Evolutionary conservation across 2,797 vertebrate genomes (phyloP), one percentile per base, ranked within the genome.

Genomic region (Hoplostethus mediterraneus): DNA sequence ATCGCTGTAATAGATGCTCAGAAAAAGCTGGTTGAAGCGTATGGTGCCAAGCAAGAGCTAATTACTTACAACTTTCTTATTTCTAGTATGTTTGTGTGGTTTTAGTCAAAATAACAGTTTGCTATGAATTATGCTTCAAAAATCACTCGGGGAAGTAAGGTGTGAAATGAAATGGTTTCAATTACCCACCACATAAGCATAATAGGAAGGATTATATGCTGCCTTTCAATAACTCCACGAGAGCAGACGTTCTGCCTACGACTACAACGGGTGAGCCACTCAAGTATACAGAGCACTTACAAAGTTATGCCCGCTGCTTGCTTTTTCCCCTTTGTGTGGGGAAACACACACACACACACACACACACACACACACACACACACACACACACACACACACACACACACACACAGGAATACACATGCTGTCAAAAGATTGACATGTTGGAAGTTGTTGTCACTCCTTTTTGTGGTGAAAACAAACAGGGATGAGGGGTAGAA

Each of bases 381-480:
- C 67, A 78, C 63, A 77, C 36, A 73, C 57, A 73, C 59, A 66
- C 30, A 80, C 51, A 57, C 6, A 28, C 71, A 59, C 45, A 57
- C 59, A 67, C 30, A 80, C 51, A 57, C 6, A 28, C 71, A 59
- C 40, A 57, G 12, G 57, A 70, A 78, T 67, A 78, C 30, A 73
- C 57, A 73, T 36, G 44, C 70, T 75, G 63, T 70, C 42, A 45
- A 38, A 38, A 62, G 74, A 53, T 14, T 69, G 57, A 66, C 54
- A 56, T 65, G 31, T 5, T n/a, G 31, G 44, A 49, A 49, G 63
- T 73, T 61, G 66, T 31, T 63, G 53, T 69, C 63, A 67, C 52
- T 52, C n/a, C 57, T 69, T 81, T 65, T 63, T 70, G 63, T 71
- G 16, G 78, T 13, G n/a, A 64, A 76, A 81, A 80, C 63, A 80